These are phyloP conservation scores for Petrolisthes manimaculis DNA, from an alignment of 2,888 invertebrate species.

Conservation along the genomic window DNA sequence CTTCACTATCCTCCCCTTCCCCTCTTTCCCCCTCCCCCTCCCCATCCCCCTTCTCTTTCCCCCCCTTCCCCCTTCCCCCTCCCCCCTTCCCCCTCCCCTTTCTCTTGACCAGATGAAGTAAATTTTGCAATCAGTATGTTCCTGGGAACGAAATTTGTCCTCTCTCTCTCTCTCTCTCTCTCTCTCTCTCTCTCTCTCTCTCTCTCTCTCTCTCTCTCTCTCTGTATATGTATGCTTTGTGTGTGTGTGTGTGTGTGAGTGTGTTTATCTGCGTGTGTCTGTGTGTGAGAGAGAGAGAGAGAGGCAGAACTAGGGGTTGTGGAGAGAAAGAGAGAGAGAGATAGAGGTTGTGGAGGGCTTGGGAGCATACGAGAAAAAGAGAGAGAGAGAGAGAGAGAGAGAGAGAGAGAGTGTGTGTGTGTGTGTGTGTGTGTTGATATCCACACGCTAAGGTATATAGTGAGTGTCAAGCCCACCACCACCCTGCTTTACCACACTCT, in stretches of 20 bases:
- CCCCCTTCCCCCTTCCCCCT: too few relatives aligned
- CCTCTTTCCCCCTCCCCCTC: too few relatives aligned
- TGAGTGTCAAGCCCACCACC: background rate
- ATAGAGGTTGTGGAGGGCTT: background rate
- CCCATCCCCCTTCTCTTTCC: too few relatives aligned
- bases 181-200: background rate
- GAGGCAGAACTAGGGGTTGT: too few relatives aligned
- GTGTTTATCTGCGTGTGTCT: too few relatives aligned
- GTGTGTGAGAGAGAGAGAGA: constrained; percentile 10
- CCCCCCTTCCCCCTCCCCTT: too few relatives aligned
- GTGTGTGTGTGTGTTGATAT: constrained; percentile 26
- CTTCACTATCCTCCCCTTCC: too few relatives aligned
- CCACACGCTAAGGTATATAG: background rate
- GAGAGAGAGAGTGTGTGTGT: constrained; percentile 20
- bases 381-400: constrained; percentile 7
- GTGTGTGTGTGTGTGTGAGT: too few relatives aligned
- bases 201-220: constrained; percentile 1
- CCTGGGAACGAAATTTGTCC: background rate
- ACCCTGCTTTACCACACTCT: background rate
- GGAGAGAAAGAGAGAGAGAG: background rate
- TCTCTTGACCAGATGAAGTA: too few relatives aligned
- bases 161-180: background rate
- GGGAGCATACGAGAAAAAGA: background rate
- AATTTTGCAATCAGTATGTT: background rate
- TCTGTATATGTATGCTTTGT: too few relatives aligned